Conservation (phyloP, 2,888 invertebrate species). For the Oscheius onirici region DNA sequence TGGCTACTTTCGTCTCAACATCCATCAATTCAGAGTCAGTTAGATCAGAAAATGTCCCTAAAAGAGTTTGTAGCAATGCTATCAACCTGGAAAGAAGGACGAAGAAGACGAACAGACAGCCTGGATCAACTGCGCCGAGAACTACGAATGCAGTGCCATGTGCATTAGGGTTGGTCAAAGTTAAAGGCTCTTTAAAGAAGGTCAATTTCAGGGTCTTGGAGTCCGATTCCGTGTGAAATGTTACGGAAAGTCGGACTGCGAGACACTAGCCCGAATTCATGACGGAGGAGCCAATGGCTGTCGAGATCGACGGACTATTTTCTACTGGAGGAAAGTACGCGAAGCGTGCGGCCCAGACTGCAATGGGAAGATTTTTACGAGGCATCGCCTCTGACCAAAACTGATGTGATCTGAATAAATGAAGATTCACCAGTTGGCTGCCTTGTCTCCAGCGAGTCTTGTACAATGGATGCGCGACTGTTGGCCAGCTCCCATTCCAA, state of each 20-base stretch:
- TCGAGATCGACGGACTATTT: constrained; percentile 49
- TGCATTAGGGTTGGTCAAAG: constrained; percentile 61
- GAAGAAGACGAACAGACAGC: constrained; percentile 66
- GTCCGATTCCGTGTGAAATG: constrained; percentile 68
- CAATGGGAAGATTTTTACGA: constrained; percentile 36
- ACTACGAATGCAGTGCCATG: constrained; percentile 67
- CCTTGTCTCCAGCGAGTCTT: constrained; percentile 93
- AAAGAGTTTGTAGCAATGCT: constrained; percentile 62
- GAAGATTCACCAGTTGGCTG: constrained; percentile 84
- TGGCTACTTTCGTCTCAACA: constrained; percentile 69
- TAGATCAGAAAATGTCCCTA: background rate
- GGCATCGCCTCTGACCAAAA: constrained; percentile 19
- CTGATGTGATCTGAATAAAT: background rate
- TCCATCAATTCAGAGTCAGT: constrained; percentile 67
- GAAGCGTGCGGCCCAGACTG: constrained; percentile 50
- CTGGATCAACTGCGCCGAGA: constrained; percentile 69
- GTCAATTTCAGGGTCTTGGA: constrained; percentile 43
- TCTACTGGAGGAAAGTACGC: constrained; percentile 53
- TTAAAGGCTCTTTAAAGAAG: background rate
- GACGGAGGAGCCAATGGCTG: constrained; percentile 71
- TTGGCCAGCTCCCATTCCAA: constrained; percentile 96
- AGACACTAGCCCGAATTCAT: constrained; percentile 68
- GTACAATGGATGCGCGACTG: constrained; percentile 98
- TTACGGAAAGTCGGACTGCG: constrained; percentile 70
- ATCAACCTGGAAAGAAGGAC: constrained; percentile 67